Conservation (phyloP, 2,888 invertebrate genomes). For the Merodon equestris region DNA sequence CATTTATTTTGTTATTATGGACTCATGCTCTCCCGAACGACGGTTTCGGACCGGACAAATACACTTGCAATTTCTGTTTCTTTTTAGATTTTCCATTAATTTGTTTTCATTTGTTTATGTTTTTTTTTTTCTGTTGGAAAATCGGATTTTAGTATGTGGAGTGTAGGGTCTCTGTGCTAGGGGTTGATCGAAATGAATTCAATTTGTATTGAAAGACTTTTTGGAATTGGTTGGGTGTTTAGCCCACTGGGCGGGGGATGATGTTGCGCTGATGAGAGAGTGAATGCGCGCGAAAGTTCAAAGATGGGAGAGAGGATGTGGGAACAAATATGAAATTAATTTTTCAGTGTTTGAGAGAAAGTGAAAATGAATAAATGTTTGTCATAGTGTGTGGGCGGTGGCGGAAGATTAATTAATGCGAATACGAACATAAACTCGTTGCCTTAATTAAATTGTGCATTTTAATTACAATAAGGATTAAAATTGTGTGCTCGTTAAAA, state of each 20-base stretch:
- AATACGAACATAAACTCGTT: conserved; percentile 32
- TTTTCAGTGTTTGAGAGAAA: conserved; percentile 70
- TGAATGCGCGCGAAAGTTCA: conserved; percentile 46
- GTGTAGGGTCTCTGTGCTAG: conserved; percentile 44
- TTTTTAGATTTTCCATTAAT: conserved; percentile 65
- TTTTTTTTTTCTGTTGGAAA: conserved; percentile 43
- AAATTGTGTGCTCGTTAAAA: no score
- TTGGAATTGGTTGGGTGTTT: conserved; percentile 14
- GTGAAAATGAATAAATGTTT: conserved; percentile 69
- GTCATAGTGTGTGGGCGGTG: conserved; percentile 61
- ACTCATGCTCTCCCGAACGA: conserved; percentile 32
- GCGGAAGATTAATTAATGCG: conserved; percentile 56
- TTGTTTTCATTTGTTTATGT: conserved; percentile 58
- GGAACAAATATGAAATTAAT: conserved; percentile 72
- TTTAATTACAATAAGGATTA: conserved; percentile 50
- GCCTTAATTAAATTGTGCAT: conserved; percentile 35
- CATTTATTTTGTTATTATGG: conserved; percentile 58
- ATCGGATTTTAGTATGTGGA: conserved; percentile 70
- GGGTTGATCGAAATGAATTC: conserved; percentile 71
- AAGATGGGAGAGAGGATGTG: conserved; percentile 37
- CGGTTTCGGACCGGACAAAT: conserved; percentile 32
- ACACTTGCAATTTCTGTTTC: conserved; percentile 57
- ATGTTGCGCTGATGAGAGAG: conserved; percentile 43
- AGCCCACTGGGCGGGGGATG: conserved; percentile 7
- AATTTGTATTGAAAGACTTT: conserved; percentile 48